Base-by-base conservation (phyloP, 1,140 invertebrate species). In the Lamellibrachia luymesi region DNA sequence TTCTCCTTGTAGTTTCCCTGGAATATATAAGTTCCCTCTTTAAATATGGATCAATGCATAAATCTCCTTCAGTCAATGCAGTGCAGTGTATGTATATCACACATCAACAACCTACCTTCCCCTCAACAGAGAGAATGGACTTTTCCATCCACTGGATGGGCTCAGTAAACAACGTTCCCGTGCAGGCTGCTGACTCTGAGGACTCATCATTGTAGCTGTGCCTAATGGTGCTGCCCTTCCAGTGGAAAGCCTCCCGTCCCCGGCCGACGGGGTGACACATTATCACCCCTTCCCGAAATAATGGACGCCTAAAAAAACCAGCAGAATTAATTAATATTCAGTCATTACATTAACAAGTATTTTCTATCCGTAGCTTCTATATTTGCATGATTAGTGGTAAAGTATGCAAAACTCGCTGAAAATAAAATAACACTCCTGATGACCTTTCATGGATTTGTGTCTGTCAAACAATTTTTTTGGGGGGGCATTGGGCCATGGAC, bases 101-200 rank as follows among this genome's bases (percentile, higher is more conserved):
- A 80, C 64, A 80, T 80, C 64, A 80, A 80, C 64, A 80, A 91
- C 56, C 56, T 94, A 95, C 94, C 94, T 95, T 95, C 56, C 95
- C 95, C 52, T 95, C 93, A n/a, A 94, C 91, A 10, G 51, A n/a
- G 38, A 94, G 56, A 10, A 95, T 94, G 5, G 93, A 93, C 5
- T 94, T 93, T 52, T 93, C 93, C 95, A 95, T 95, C 95, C 95
- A 95, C 51, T 94, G 90, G 1, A 95, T 92, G 51, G 95, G 95
- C 92, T 95, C 94, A 2, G 95, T 94, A 92, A 95, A 95, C 56
- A 95, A 92, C 6, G 95, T 95, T 64, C 92, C 92, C 7, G 94
- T 93, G 51, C 92, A 49, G 13, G 64, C 6, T 90, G 25, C 38
- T 56, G 49, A 4, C 25, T 50, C 38, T 92, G 27, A 64, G 92